Conservation (phyloP, 2,888 invertebrate genomes). For the Phortica magna region DNA sequence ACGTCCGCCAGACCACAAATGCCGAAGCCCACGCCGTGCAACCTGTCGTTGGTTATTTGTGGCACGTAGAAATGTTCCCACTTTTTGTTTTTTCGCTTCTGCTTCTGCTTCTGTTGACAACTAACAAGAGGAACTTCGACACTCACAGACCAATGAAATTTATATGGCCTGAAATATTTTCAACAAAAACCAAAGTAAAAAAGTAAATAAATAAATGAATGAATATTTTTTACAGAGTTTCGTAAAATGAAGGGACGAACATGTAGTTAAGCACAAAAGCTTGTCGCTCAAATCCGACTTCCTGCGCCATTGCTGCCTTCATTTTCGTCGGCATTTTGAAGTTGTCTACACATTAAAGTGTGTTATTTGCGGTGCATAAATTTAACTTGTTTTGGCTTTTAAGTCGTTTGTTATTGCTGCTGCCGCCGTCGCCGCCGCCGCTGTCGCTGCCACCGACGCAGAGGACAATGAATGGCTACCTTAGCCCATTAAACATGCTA, state of each 20-base stretch:
- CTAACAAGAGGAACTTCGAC: slow-evolving; percentile 11
- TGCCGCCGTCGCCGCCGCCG: slow-evolving; percentile 41
- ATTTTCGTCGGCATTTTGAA: background rate
- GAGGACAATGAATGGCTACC: background rate
- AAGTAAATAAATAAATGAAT: too few relatives aligned
- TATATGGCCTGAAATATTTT: slow-evolving; percentile 7
- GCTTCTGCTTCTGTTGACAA: background rate
- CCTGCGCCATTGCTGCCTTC: background rate
- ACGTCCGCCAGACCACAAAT: too few relatives aligned
- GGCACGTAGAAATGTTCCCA: slow-evolving; percentile 1
- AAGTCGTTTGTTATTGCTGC: background rate
- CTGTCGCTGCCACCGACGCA: slow-evolving; percentile 43
- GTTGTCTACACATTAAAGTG: background rate
- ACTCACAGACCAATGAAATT: slow-evolving; percentile 9
- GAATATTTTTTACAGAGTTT: too few relatives aligned
- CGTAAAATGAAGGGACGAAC: too few relatives aligned
- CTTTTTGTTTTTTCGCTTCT: background rate
- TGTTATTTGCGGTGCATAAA: slow-evolving; percentile 48
- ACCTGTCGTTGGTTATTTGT: slow-evolving; percentile 2
- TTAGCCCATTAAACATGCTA: slow-evolving; percentile 56
- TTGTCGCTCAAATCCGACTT: too few relatives aligned
- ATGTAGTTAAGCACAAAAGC: too few relatives aligned
- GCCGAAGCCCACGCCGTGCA: background rate
- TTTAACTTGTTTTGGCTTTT: slow-evolving; percentile 49
- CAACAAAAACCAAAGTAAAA: too few relatives aligned